Evolutionary conservation across 2,113 vertebrate genomes (phyloP), one percentile per base, ranked within the genome.

Genomic region (Pelecanus crispus): DNA sequence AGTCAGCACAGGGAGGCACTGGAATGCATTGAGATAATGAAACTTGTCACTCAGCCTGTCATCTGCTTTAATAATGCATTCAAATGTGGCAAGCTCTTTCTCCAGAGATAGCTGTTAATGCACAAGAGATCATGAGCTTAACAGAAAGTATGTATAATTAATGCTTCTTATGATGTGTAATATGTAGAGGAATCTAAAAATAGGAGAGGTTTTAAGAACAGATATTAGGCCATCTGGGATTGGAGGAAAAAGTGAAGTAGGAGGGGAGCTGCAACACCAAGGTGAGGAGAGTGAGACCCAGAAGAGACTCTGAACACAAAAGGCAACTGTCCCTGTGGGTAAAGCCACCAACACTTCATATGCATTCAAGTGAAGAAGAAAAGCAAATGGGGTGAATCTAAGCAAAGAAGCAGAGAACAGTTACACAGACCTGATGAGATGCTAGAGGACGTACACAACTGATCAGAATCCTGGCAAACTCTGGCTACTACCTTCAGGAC

Each of bases 101-200:
- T 88, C 80, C 72, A 92, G 95, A 88, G 90, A 86, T n/a, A 88
- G 79, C 53, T 90, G 50, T 32, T 42, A 81, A 70, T 77, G 91
- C 88, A 86, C 82, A 49, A 90, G 75, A 78, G 79, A 94, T 68
- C 79, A 88, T 32, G 49, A 93, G 63, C 59, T 88, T 70, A 73
- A 80, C 80, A 88, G 75, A 94, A 83, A 36, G 52, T 45, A 70
- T 94, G 88, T 26, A 95, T 95, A 96, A 94, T 96, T 95, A 92
- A 95, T 84, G 45, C 6, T 67, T 16, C 91, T 84, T 61, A 45
- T 84, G 63, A 90, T 58, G 75, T 62, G 19, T 24, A 52, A 73
- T 86, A 62, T 47, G 50, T 31, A 91, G 32, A 78, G n/a, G 25
- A 86, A 53, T 73, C 80, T 91, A 95, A 97, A 96, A 96, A 94